Base-by-base conservation (phyloP, 1,140 invertebrate species). In the Conus ventricosus region DNA sequence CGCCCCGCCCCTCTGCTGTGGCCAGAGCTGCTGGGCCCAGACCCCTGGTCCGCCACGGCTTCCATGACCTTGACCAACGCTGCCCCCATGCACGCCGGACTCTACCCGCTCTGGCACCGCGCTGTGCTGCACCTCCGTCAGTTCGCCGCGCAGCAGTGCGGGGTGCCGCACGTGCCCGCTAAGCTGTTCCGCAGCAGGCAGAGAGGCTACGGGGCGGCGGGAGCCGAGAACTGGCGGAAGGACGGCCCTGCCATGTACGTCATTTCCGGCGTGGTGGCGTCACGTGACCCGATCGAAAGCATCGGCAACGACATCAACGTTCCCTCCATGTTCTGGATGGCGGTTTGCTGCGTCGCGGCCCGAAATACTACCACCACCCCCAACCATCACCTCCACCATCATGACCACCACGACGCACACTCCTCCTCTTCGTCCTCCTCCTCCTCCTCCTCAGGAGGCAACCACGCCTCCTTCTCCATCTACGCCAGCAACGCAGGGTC, bases 61-160 rank as follows among this genome's bases (percentile, higher is more conserved):
- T 90, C 93, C 17, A 91, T 91, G 84, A 89, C 93, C 8, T 39
- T 93, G 87, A 93, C 93, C 53, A 93, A 93, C 89, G 90, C 90
- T 15, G 91, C 90, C 4, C 93, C 93, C 53, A 92, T 93, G 76
- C 91, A 92, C 67, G 17, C 87, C 3, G 90, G 89, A 8, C 83
- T 93, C 54, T 91, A 90, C 78, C 75, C 89, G 17, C 89, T 89
- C 53, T 93, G 93, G 93, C 88, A 90, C 54, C 83, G 88, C 4
- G 90, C 91, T 11, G 83, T 92, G 7, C 55, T 51, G 23, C 88
- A 81, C 0, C 88, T 91, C 5, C 83, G 91, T 17, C 88, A 88
- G 53, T 93, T 91, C 81, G 92, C 92, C 67, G 75, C 91, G 0
- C 84, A 92, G 15, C 84, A 91, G 27, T 93, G 93, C 80, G 90